phyloP scores from a whole-genome alignment of 2,797 vertebrate species.

The Manis pentadactyla region DNA sequence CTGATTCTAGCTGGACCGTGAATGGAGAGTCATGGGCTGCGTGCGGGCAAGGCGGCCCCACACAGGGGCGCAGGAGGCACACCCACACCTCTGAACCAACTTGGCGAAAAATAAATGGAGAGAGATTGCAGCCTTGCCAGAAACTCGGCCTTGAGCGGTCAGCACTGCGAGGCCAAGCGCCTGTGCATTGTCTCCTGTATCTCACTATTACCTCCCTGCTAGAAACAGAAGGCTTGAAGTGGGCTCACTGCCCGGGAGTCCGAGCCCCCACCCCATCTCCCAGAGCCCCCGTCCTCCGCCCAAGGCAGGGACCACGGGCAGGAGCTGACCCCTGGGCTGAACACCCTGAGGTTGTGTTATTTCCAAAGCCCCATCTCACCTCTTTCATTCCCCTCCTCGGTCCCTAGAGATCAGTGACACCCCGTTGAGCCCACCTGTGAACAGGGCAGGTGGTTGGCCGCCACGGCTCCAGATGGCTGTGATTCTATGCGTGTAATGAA shows the following conservation, averaged over 20 bases:
- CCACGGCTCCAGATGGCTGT: fast-evolving
- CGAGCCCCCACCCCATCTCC: too few relatives aligned
- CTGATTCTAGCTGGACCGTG: fast-evolving
- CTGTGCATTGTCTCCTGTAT: fast-evolving
- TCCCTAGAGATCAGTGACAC: fast-evolving
- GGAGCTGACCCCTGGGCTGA: background rate
- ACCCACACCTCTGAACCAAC: fast-evolving
- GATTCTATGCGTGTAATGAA: fast-evolving
- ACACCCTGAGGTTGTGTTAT: fast-evolving
- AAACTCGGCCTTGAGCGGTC: fast-evolving
- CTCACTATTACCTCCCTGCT: fast-evolving
- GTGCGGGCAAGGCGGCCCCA: fast-evolving
- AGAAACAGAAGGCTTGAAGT: fast-evolving
- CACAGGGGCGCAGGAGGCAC: background rate
- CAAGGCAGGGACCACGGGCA: too few relatives aligned
- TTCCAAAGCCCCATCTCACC: background rate
- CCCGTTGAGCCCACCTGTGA: background rate
- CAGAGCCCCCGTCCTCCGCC: too few relatives aligned
- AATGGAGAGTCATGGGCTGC: fast-evolving
- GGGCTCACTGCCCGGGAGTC: fast-evolving
- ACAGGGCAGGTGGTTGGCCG: fast-evolving
- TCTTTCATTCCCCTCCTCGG: background rate
- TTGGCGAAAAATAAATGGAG: background rate
- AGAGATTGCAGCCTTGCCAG: too few relatives aligned
- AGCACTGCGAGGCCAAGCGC: fast-evolving